Base-by-base conservation (phyloP, 2,113 vertebrate species). In the Hiodon alosoides region DNA sequence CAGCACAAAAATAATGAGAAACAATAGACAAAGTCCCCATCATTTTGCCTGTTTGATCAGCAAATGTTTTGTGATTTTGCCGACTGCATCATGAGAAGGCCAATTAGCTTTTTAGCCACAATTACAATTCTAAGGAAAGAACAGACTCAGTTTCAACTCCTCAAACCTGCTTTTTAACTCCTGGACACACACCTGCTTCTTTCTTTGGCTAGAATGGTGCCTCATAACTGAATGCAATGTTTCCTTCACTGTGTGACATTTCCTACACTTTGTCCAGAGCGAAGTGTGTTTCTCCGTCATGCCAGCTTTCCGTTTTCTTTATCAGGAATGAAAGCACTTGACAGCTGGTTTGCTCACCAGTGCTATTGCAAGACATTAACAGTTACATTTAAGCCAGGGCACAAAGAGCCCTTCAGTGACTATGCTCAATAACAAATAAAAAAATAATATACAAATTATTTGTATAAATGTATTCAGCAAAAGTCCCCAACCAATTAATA, bases 261-360 rank as follows among this genome's bases (percentile, higher is more conserved):
- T 68, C 51, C 48, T 9, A 50, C 11, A 68, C 47, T 68, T 50
- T 6, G 47, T 50, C 51, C 46, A 50, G 66, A 68, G 11, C 14
- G 51, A 68, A 68, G 48, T 14, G 6, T 14, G 4, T 5, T 31
- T 46, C 10, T 51, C 14, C 16, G 58, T 64, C 66, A 67, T 7
- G 60, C 31, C 17, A 64, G 17, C 71, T 76, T 64, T 58, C 16
- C 67, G 47, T 73, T 10, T 54, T 31, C 31, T 14, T 68, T 68
- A 13, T 57, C 8, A 10, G 17, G n/a, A 31, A 2, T 52, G 31
- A 69, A 75, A 68, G 53, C 50, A 73, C 61, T 47, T 31, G 54
- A 65, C n/a, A 13, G 68, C 46, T 59, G 67, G 55, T 59, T 17
- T 17, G 73, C 67, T 73, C 73, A 54, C 70, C 69, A 73, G 67